Base-by-base conservation (phyloP, 1,140 invertebrate genomes). In the Macrotrachela quadricornifera region DNA sequence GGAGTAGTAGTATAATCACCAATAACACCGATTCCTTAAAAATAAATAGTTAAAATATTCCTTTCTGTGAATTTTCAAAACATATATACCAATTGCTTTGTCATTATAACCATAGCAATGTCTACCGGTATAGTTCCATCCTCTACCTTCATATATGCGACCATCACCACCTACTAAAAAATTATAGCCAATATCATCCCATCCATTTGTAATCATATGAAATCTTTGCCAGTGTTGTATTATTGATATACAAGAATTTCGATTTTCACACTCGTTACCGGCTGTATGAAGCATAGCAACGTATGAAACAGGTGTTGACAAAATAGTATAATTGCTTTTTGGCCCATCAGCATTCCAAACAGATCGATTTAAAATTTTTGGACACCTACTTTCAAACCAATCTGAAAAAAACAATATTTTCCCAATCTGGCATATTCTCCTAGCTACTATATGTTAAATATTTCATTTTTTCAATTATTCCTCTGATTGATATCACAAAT, bases 31-130 rank as follows among this genome's bases (percentile, higher is more conserved):
- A 83, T 54, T 18, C 51, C 51, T 46, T n/a, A n/a, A n/a, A n/a
- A n/a, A n/a, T n/a, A n/a, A n/a, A n/a, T n/a, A n/a, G n/a, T n/a
- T n/a, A n/a, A n/a, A n/a, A n/a, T n/a, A n/a, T n/a, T n/a, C n/a
- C n/a, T n/a, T n/a, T n/a, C n/a, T n/a, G n/a, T n/a, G n/a, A n/a
- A n/a, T n/a, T n/a, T n/a, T n/a, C n/a, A n/a, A n/a, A n/a, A 9
- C 14, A 17, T 9, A 10, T 46, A 17, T 46, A 48, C 46, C 46
- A 21, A 81, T 73, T 55, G 76, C 76, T 52, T 76, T 72, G 16
- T 60, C 62, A 60, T 82, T 81, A 61, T 76, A 80, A 44, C 68
- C 72, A 15, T 71, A 63, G 6, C 77, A 70, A 58, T 81, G 80
- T 1, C 78, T 76, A 0, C 80, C 80, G 1, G 72, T 49, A 0